phyloP scores from a whole-genome alignment of 2,113 vertebrate genomes.

The Theropithecus gelada region DNA sequence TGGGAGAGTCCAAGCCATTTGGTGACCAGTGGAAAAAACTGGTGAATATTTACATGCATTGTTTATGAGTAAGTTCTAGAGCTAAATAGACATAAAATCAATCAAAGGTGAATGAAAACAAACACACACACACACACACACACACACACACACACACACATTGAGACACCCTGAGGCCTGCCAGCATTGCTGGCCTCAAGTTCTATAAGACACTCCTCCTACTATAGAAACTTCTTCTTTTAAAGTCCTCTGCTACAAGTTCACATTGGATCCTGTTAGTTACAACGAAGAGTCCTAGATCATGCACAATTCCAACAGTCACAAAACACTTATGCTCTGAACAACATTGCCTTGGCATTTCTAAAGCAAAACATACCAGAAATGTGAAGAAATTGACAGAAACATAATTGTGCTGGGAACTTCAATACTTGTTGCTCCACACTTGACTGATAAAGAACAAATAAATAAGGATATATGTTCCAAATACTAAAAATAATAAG shows the following conservation, averaged over 20 bases:
- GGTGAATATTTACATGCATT: neutral
- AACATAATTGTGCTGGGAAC: conserved; percentile 28
- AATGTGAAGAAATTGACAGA: conserved; percentile 43
- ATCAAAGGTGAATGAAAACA: neutral
- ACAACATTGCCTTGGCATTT: conserved; percentile 22
- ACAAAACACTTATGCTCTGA: conserved; percentile 47
- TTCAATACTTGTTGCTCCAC: neutral
- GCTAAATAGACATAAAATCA: neutral
- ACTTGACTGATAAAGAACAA: conserved; percentile 59
- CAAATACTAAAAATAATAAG: conserved; percentile 27
- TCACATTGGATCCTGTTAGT: conserved; percentile 17
- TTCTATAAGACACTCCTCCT: neutral
- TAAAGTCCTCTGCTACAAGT: neutral
- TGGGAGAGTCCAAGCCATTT: neutral
- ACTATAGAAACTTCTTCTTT: neutral
- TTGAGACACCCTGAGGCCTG: neutral
- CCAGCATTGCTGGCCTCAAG: neutral
- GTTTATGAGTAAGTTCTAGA: neutral
- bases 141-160: neutral
- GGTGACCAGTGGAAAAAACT: neutral
- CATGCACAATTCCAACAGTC: conserved; percentile 13
- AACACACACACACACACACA: neutral
- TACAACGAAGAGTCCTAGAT: neutral
- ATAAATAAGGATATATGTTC: conserved; percentile 30
- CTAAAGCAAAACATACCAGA: conserved; percentile 26